Base-by-base conservation (phyloP, 2,888 invertebrate species). In the Pollenia labialis region DNA sequence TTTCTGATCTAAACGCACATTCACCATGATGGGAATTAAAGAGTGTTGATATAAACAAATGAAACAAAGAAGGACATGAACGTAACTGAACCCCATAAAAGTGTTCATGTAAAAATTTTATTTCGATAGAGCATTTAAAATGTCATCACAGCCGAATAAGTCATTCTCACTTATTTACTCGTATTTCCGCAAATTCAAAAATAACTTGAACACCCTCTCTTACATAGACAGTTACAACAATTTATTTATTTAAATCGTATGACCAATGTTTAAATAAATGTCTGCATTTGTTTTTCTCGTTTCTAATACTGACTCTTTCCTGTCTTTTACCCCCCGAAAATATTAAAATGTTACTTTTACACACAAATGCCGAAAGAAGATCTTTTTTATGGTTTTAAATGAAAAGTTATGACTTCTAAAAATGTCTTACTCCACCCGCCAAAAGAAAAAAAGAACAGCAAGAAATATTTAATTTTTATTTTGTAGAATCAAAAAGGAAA, bases 381-480 rank as follows among this genome's bases (percentile, higher is more conserved):
- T 40, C 40, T 56, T 82, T 81, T 82, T 82, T 76, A 64, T 64
- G 71, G 60, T 48, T 60, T 83, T 84, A 89, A 89, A 89, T 89
- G 89, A 89, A 88, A 89, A 89, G 87, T 89, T 89, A 89, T 89
- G 89, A 88, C 87, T 88, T 71, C 42, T 54, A 81, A 80, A 56
- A 87, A 68, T 72, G 72, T 81, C 81, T 81, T 85, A 8, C 16
- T 32, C 18, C 66, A 32, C 18, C 48, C 58, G 40, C 68, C 46
- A 40, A 11, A 18, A 11, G 40, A 44, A 48, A 40, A 48, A 14
- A 60, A 66, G 18, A 64, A 14, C 4, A 58, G 2, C 9, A 48
- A 56, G 32, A 60, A 64, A 32, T 50, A 50, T 54, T 46, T 58
- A n/a, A n/a, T 50, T 23, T 23, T 32, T 32, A 58, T 23, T 62